phyloP scores from a whole-genome alignment of 37 sponge, comb jelly and placozoan genomes.

The Dysidea cf. avara region DNA sequence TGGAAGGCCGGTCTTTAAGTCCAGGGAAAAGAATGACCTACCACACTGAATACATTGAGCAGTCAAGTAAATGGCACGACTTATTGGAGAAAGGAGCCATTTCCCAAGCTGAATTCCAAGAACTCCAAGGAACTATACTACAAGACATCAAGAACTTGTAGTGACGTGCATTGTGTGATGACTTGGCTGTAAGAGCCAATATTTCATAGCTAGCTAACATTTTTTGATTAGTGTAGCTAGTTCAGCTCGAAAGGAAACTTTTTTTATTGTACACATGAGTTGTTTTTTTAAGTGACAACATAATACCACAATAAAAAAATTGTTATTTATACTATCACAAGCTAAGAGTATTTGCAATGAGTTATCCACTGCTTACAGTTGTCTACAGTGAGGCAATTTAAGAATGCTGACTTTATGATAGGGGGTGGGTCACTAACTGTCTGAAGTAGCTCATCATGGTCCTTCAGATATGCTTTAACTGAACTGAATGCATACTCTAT shows the following conservation, averaged over 20 bases:
- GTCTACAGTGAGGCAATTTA: neutral
- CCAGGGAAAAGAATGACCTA: neutral
- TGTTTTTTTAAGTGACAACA: no score
- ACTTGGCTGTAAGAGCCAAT: no score
- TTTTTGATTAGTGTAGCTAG: no score
- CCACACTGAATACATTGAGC: conserved; percentile 4
- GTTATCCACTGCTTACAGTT: conserved; percentile 15
- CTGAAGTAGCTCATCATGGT: conserved; percentile 32
- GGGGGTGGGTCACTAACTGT: neutral
- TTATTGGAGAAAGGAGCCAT: conserved; percentile 22
- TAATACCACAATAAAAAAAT: no score
- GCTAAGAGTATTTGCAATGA: conserved; percentile 6
- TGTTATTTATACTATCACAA: neutral
- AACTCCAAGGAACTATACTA: conserved; percentile 20
- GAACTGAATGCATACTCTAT: conserved; percentile 25
- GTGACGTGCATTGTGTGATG: neutral
- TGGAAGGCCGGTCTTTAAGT: no score
- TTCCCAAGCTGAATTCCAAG: neutral
- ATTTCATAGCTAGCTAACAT: no score
- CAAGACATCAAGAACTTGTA: neutral
- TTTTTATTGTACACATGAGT: no score
- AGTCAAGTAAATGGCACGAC: conserved; percentile 6
- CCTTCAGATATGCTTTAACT: conserved; percentile 13
- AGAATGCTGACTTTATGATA: conserved; percentile 3
- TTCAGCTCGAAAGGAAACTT: no score